Conservation (phyloP, 2,888 invertebrate species). For the Cerastis rubricosa region DNA sequence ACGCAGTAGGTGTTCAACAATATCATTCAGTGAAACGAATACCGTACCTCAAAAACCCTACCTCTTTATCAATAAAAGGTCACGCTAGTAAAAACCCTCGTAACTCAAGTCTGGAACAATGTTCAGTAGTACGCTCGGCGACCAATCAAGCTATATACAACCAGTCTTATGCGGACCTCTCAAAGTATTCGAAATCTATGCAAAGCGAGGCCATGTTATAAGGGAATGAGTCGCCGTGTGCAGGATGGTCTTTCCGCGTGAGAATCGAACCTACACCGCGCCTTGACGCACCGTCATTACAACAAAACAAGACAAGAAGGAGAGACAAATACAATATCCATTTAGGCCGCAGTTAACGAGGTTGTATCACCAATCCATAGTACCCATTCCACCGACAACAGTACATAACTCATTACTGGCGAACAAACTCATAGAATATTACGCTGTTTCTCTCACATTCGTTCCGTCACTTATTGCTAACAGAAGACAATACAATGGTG, state of each 20-base stretch:
- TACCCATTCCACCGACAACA: not conserved
- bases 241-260: not conserved
- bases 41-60: not conserved
- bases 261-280: not conserved
- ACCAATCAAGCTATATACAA: no score
- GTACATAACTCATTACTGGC: not conserved
- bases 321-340: not conserved
- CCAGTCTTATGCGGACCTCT: no score
- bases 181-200: no score
- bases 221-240: no score
- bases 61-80: not conserved
- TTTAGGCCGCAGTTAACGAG: not conserved
- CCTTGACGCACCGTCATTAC: not conserved
- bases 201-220: no score
- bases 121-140: not conserved
- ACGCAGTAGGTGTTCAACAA: not conserved
- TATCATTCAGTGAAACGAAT: not conserved
- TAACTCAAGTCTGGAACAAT: not conserved
- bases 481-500: conserved; percentile 3
- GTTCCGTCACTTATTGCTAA: conserved; percentile 9
- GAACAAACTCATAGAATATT: not conserved
- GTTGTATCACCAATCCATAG: not conserved
- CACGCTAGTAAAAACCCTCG: not conserved
- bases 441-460: conserved; percentile 12
- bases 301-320: not conserved